Evolutionary conservation across 2,888 invertebrate species (phyloP).

Genomic region (Neoitamus cyanurus): DNA sequence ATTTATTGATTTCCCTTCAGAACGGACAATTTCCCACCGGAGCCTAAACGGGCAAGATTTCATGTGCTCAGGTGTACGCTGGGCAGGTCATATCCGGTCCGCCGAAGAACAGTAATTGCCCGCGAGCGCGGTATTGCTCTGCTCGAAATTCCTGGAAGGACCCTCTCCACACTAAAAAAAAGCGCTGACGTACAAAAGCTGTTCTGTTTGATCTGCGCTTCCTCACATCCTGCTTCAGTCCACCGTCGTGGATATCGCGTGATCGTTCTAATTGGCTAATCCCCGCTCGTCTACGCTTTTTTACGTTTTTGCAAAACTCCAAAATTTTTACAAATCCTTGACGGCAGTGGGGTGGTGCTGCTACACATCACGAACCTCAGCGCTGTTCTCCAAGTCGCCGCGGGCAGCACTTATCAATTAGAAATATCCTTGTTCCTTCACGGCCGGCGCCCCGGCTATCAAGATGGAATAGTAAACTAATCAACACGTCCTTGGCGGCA

Average conservation of each 20-base stretch:
- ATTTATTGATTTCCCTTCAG: constrained; percentile 18
- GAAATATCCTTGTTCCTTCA: constrained; percentile 18
- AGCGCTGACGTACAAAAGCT: not conserved
- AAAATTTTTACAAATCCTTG: not conserved
- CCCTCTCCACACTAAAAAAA: not conserved
- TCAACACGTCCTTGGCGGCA: constrained; percentile 35
- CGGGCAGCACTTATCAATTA: constrained; percentile 14
- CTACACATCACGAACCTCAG: not conserved
- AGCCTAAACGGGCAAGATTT: not conserved
- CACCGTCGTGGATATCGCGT: not conserved
- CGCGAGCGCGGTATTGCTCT: not conserved
- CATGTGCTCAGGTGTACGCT: not conserved
- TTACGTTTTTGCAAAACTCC: not conserved
- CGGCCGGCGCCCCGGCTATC: not conserved
- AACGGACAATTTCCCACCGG: not conserved
- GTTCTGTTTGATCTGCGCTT: not conserved
- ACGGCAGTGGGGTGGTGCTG: not conserved
- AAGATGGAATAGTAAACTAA: constrained; percentile 32
- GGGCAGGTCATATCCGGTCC: constrained; percentile 10
- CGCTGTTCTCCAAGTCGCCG: not conserved
- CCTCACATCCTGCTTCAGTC: not conserved
- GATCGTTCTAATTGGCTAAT: not conserved
- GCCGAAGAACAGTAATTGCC: not conserved
- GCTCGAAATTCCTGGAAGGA: not conserved
- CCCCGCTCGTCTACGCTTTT: not conserved